Evolutionary conservation across 2,888 invertebrate genomes (phyloP), one percentile per base, ranked within the genome.

Genomic region (Pollenia angustigena): DNA sequence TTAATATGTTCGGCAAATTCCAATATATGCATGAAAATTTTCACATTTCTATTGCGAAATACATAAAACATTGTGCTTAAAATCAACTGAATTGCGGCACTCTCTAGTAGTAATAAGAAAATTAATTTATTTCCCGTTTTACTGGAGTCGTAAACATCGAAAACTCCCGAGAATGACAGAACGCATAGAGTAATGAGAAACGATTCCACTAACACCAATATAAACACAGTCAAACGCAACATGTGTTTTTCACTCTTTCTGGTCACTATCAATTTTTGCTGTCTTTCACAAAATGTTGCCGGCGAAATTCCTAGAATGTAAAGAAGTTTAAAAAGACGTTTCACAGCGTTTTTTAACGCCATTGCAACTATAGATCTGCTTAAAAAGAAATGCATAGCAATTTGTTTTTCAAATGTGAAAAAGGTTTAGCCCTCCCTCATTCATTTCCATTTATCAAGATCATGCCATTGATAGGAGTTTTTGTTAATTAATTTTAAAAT

Each of bases 281-380:
- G 16, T 12, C 68, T 48, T 54, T 23, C 40, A 62, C 74, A 64
- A 64, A 68, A 87, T 44, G 14, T 52, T 8, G 66, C 86, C 0
- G 86, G 86, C 44, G 83, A 40, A 56, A 87, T 80, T 18, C 83
- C 86, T 50, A 71, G 12, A 9, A 66, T 52, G 50, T 76, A 69
- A 16, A 86, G 9, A 7, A 79, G 11, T 50, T 32, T 52, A 16
- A 83, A 80, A 46, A 75, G 56, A 18, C 71, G 32, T 50, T n/a
- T 23, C 8, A 68, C 60, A 23, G 58, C 18, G 7, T 50, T 46
- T n/a, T 60, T 68, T 52, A 69, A 80, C 56, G 62, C 46, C 74
- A 78, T 68, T 56, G 52, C 23, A 40, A 62, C 16, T 50, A 18
- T 32, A 14, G 14, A 56, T 12, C 1, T 23, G 23, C 23, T 14